Conservation (phyloP, 2,797 vertebrate species). For the Mionectes olivaceus region DNA sequence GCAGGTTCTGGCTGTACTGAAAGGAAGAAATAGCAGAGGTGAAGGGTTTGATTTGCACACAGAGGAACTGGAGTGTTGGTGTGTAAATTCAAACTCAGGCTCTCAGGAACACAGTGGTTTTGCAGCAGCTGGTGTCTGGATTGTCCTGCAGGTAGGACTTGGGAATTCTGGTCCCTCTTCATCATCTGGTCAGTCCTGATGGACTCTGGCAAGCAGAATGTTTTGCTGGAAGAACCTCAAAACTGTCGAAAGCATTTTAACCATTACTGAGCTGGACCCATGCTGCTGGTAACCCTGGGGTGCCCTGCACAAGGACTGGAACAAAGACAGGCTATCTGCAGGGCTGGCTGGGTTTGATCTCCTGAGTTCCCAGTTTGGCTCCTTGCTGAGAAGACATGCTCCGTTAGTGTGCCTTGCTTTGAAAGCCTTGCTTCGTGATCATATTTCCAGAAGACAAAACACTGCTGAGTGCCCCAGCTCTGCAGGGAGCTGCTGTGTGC, state of each 20-base stretch:
- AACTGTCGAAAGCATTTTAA: neutral
- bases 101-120: neutral
- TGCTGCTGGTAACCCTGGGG: neutral
- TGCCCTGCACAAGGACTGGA: neutral
- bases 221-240: neutral
- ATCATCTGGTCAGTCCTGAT: neutral
- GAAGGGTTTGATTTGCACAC: neutral
- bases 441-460: neutral
- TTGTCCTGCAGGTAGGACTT: fast-evolving
- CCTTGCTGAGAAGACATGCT: fast-evolving
- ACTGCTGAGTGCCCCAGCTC: neutral
- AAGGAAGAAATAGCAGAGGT: neutral
- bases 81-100: neutral
- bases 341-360: neutral
- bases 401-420: neutral
- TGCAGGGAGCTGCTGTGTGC: neutral
- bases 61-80: neutral
- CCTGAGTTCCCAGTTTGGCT: neutral
- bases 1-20: neutral
- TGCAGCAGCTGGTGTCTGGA: fast-evolving
- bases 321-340: neutral
- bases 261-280: too few species aligned
- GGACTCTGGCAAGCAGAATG: neutral
- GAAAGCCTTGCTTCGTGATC: neutral
- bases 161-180: neutral